A percentile compares a stretch with the other conserved stretches of the same genome.
phyloP scores from a whole-genome alignment of 2,113 vertebrate species.

The Okapia johnstoni region DNA sequence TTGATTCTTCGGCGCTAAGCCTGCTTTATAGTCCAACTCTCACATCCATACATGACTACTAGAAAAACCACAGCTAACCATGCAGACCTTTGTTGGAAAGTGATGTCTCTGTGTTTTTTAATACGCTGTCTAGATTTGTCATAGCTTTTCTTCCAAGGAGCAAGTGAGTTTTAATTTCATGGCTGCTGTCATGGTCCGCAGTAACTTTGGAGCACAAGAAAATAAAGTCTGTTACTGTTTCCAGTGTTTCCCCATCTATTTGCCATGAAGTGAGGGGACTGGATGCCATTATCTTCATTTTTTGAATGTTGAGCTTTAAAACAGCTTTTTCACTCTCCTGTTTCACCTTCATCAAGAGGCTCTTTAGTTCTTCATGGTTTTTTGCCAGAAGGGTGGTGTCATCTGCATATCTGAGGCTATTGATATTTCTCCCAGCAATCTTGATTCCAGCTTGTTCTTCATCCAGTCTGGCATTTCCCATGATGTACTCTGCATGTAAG shows the following conservation, averaged over 20 bases:
- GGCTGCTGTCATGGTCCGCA: not conserved
- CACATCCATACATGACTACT: not conserved
- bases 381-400: not conserved
- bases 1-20: accelerated
- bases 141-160: not conserved
- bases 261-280: not conserved
- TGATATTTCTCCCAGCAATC: not conserved
- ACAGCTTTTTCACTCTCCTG: not conserved
- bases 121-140: not conserved
- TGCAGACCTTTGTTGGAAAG: not conserved
- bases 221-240: not conserved
- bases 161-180: not conserved
- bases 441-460: not conserved
- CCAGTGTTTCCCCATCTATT: not conserved
- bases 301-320: not conserved
- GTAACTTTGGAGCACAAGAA: not conserved
- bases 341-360: not conserved
- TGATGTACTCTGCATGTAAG: not conserved
- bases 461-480: not conserved
- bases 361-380: not conserved
- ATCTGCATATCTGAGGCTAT: not conserved
- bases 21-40: not conserved
- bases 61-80: not conserved
- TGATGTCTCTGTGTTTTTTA: not conserved
- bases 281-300: not conserved